phyloP scores from a whole-genome alignment of 2,113 vertebrate genomes.

The Vicugna pacos region DNA sequence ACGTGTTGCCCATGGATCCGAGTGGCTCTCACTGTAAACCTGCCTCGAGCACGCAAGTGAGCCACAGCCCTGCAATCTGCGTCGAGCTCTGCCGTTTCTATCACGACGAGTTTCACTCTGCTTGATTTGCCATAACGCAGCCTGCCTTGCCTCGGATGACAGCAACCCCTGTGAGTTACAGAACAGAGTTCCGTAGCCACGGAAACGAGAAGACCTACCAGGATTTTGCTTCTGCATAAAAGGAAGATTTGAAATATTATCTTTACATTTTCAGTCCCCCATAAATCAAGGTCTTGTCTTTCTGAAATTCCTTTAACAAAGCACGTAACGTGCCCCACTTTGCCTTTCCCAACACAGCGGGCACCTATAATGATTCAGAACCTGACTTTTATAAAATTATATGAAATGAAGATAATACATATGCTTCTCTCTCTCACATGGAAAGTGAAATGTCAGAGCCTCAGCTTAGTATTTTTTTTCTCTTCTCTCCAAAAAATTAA shows the following conservation, averaged over 20 bases:
- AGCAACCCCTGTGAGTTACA: neutral
- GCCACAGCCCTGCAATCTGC: neutral
- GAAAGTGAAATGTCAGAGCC: slow-evolving; percentile 65
- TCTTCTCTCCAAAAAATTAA: slow-evolving; percentile 55
- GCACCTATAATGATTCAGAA: slow-evolving; percentile 72
- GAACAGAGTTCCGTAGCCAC: slow-evolving; percentile 18
- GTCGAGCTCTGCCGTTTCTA: neutral
- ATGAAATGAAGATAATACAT: slow-evolving; percentile 73
- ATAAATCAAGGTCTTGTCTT: neutral
- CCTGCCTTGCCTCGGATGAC: neutral
- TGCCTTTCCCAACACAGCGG: slow-evolving; percentile 58
- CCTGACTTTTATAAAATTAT: slow-evolving; percentile 78
- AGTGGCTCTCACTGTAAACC: neutral
- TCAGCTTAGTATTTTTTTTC: slow-evolving; percentile 62
- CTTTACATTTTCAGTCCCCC: neutral
- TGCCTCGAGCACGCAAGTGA: neutral
- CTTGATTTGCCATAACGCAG: neutral
- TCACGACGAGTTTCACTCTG: neutral
- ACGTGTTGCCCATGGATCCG: neutral
- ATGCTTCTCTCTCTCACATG: slow-evolving; percentile 54
- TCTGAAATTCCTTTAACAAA: slow-evolving; percentile 16
- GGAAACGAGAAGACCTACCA: neutral
- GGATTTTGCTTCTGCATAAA: slow-evolving; percentile 1
- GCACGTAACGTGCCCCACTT: neutral
- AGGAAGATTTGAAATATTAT: slow-evolving; percentile 42